Percentiles rank a stretch among this genome's conserved stretches.
phyloP scores from a whole-genome alignment of 2,113 vertebrate genomes.

The Oncorhynchus gorbuscha region DNA sequence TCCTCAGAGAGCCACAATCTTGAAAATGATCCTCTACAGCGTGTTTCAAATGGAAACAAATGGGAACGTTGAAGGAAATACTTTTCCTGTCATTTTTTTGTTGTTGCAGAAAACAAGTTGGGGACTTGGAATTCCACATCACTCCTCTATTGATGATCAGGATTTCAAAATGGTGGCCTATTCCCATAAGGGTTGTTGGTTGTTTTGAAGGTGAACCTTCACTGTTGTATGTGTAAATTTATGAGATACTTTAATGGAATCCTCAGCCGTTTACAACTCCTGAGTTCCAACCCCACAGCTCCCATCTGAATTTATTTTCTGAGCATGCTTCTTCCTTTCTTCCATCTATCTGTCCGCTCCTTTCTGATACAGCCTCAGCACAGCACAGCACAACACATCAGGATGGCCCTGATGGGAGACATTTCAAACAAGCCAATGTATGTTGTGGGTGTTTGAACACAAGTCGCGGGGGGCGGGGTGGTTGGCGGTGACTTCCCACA shows the following conservation, averaged over 20 bases:
- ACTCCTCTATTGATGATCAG: not conserved
- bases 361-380: not conserved
- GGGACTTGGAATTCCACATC: not conserved
- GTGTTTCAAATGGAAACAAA: slow-evolving; percentile 4
- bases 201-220: no score
- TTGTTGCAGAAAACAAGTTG: not conserved
- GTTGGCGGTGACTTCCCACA: slow-evolving; percentile 38
- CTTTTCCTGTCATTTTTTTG: not conserved
- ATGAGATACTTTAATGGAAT: no score
- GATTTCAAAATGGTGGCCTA: not conserved
- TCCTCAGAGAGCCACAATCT: slow-evolving; percentile 30
- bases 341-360: not conserved
- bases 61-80: no score
- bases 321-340: not conserved
- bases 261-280: no score
- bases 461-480: slow-evolving; percentile 3
- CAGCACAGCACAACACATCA: slow-evolving; percentile 36
- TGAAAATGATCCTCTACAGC: slow-evolving; percentile 25
- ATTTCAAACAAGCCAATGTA: slow-evolving; percentile 53
- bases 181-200: no score
- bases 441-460: slow-evolving; percentile 30
- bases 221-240: no score
- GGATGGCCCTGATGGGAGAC: slow-evolving; percentile 51
- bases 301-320: not conserved
- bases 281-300: not conserved